Evolutionary conservation across 2,888 invertebrate species (phyloP), one percentile per base, ranked within the genome.

Genomic region (Liodrosophila aerea): DNA sequence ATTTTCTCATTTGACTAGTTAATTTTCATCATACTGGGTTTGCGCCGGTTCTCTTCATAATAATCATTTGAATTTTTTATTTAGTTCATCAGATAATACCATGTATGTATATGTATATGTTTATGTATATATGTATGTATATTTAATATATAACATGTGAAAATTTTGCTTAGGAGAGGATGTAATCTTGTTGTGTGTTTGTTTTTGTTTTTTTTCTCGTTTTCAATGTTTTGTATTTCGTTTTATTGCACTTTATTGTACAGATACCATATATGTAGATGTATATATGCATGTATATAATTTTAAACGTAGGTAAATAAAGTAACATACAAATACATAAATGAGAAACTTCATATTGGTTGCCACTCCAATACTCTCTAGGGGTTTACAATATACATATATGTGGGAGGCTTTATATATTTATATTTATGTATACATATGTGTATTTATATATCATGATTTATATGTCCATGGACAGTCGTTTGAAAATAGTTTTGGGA

Each of bases 1-100:
- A 88, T 88, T 87, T 87, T 77, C 76, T 85, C 87, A 84, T 88
- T 88, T 87, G 86, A 88, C 87, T 88, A 87, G 61, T 74, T 87
- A 78, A 77, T 74, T 63, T 71, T 51, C 82, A 70, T 59, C 66
- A 65, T 73, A 68, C 54, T 62, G 68, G 37, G 64, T 71, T 69
- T 73, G 58, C 40, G 15, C 60, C 47, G 52, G 40, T 45, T 63
- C 36, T 37, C 46, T 66, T 84, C 63, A 78, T 76, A 81, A 84
- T 80, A 81, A 75, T 81, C 72, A 67, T 69, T 71, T 72, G 75
- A 67, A n/a, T n/a, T n/a, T 73, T 73, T 57, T 73, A 72, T 73
- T 71, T 74, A 78, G 75, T 71, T 69, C 59, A 62, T 80, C 65
- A 40, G 81, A 69, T 77, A 77, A 83, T 80, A 68, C 81, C 84